Conservation (phyloP, 1,140 invertebrate species). For the Pinna nobilis region DNA sequence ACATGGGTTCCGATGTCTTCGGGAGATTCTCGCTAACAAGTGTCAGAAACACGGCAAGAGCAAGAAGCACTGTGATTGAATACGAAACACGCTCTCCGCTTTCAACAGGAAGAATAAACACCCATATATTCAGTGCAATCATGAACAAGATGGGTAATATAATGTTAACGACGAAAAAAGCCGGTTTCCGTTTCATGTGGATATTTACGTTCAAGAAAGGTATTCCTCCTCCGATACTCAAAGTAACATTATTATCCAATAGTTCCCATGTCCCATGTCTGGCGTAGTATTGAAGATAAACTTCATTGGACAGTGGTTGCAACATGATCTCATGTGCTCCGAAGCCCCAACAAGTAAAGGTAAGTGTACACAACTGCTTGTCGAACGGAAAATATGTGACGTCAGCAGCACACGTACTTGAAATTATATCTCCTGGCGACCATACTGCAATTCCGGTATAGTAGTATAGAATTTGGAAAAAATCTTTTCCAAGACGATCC, state of each 20-base stretch:
- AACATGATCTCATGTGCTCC: neutral
- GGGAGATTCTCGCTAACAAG: constrained; percentile 12
- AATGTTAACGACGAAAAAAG: constrained; percentile 4
- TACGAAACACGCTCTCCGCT: constrained; percentile 16
- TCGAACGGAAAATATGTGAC: constrained; percentile 11
- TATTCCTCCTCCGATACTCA: neutral
- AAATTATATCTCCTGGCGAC: constrained; percentile 5
- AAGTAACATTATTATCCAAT: neutral
- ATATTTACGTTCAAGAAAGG: neutral
- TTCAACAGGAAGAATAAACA: constrained; percentile 20
- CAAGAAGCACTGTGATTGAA: neutral
- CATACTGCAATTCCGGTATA: constrained; percentile 4
- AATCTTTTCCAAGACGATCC: constrained; percentile 21
- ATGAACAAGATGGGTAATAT: constrained; percentile 19
- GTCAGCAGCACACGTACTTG: neutral
- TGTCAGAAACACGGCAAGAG: constrained; percentile 19
- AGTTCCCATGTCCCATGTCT: constrained; percentile 3
- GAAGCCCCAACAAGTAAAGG: neutral
- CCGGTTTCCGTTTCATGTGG: neutral
- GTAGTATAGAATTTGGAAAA: neutral
- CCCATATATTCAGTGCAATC: neutral
- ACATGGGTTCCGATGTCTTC: constrained; percentile 12
- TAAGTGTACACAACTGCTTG: neutral
- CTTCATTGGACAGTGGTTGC: neutral
- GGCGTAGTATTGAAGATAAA: neutral